Base-by-base conservation (phyloP, 2,888 invertebrate species). In the Drosophila planitibia region DNA sequence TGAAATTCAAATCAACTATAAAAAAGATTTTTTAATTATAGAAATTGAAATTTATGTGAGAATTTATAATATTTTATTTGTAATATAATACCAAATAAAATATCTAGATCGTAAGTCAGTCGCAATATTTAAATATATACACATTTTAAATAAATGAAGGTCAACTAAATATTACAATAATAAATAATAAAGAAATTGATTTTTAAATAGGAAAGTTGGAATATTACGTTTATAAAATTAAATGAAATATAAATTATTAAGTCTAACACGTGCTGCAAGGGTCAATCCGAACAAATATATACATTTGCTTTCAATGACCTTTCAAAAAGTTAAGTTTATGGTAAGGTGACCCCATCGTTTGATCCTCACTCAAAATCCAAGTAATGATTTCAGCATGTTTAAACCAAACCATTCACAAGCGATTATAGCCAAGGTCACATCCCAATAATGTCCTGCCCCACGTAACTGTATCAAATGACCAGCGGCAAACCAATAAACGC, bases 381-480 rank as follows among this genome's bases (percentile, higher is more conserved):
- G 19, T 65, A 63, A 63, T 62, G 65, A 64, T 53, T 67, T 74
- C 57, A 61, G 51, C 59, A 60, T 30, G 62, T 41, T 51, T 60
- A 58, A 52, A 19, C 44, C 47, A 58, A 52, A 19, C 44, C 47
- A 32, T 32, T 19, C 30, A 16, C 4, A 44, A 53, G 9, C 69
- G 69, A 60, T 73, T 60, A 47, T 44, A 10, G 10, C 37, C 67
- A 70, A 79, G 81, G 77, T 66, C 77, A 70, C 51, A 28, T 28
- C 12, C 14, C 39, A 25, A 10, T 28, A 33, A 2, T 52, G 66
- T 49, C 52, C 66, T 65, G 59, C 49, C 70, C 30, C 68, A 78
- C 59, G 68, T 63, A 74, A 52, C 62, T 76, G 67, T 78, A 70
- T 81, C 62, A 65, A 79, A 74, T 70, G 70, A 74, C 78, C 67